Base-by-base conservation (phyloP, 1,140 invertebrate species). In the Gryllus bimaculatus region DNA sequence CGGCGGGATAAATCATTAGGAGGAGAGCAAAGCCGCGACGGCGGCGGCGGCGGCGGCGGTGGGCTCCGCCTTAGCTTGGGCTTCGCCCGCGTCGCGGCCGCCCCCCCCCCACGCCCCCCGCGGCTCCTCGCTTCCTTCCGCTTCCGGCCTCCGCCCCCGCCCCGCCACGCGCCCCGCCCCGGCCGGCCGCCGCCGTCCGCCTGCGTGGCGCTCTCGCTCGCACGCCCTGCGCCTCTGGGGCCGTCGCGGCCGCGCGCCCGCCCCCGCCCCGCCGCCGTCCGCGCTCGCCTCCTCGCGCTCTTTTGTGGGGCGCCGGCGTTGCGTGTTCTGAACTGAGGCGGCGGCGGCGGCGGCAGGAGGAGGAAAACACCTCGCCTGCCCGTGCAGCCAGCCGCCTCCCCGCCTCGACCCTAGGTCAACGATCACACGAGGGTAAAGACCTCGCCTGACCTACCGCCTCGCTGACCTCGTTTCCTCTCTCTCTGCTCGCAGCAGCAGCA, bases 1-100 rank as follows among this genome's bases (percentile, higher is more conserved):
- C 54, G 54, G 54, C 54, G 54, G 54, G 54, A 66, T 66, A 66
- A 66, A 66, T 66, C 54, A 66, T 66, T 66, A 66, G 54, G 54
- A 66, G 54, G 54, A 66, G 54, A 66, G 54, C 54, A 66, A 66
- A 66, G 54, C 54, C 54, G 54, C 54, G 54, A 18, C 18, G 54
- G 54, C 54, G 54, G 26, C 26, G 26, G 26, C 26, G 26, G 26
- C 26, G 26, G 54, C 54, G 10, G 54, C 54, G 10, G 54, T 18
- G 10, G 54, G 54, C 10, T 18, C 54, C 10, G 54, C 54, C 54
- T 66, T 66, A 18, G 54, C 54, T 66, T 66, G 54, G 54, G 54
- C 54, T 66, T 66, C 54, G 54, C 54, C 54, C 26, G 26, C 26
- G 1, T 39, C 18, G 54, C 54, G 2, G 54, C 54, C 54, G 54